phyloP scores from a whole-genome alignment of 2,888 invertebrate species.

The Oxycera nigricornis region DNA sequence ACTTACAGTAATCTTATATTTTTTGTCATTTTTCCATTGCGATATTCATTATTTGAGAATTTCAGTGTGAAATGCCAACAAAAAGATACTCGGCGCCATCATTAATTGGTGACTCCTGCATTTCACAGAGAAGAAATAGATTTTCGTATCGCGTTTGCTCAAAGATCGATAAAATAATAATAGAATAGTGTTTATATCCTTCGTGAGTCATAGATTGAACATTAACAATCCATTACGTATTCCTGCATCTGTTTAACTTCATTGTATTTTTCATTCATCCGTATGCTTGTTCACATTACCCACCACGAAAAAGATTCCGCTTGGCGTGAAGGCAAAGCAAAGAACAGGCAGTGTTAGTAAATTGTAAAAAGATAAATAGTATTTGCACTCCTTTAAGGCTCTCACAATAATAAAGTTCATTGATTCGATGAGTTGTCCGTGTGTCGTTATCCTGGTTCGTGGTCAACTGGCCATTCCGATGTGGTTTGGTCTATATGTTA shows the following conservation, averaged over 20 bases:
- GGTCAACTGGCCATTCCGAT: not conserved
- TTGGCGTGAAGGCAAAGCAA: not conserved
- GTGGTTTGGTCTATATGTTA: not conserved
- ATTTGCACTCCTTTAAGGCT: not conserved
- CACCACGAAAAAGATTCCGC: too few relatives aligned
- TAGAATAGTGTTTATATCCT: slow-evolving; percentile 19
- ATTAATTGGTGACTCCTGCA: not conserved
- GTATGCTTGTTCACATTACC: not conserved
- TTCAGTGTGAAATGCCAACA: not conserved
- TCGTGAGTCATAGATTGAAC: slow-evolving; percentile 36
- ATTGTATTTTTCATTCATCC: not conserved
- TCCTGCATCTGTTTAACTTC: slow-evolving; percentile 34
- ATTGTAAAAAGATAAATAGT: not conserved
- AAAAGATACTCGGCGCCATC: not conserved
- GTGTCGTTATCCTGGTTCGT: not conserved
- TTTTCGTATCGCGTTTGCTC: slow-evolving; percentile 49
- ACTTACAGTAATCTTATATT: slow-evolving; percentile 21
- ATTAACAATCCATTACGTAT: not conserved
- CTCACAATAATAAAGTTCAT: too few relatives aligned
- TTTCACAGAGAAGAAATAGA: slow-evolving; percentile 7
- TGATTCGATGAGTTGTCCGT: not conserved
- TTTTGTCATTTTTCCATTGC: slow-evolving; percentile 34
- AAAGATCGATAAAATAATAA: slow-evolving; percentile 42
- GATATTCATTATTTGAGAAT: slow-evolving; percentile 24
- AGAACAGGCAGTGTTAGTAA: slow-evolving; percentile 1